phyloP scores from a whole-genome alignment of 1,140 invertebrate genomes.

The Meloidogyne exigua region DNA sequence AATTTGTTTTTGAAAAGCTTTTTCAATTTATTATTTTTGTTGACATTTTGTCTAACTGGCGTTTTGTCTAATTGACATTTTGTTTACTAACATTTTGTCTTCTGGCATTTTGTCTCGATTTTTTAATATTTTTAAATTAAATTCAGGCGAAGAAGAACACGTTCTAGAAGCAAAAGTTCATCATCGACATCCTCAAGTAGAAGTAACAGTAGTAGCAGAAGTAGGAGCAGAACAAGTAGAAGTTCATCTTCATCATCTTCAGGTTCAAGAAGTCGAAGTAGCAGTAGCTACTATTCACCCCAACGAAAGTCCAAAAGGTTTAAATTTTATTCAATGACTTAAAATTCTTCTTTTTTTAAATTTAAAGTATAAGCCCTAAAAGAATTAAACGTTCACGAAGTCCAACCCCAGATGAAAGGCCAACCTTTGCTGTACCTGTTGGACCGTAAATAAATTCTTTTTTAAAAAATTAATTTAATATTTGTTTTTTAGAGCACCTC shows the following conservation, averaged over 20 bases:
- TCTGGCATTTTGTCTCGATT: neutral
- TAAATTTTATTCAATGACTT: no score
- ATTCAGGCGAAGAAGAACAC: neutral
- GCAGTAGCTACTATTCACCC: neutral
- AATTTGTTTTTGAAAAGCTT: no score
- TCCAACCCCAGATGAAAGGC: constrained; percentile 33
- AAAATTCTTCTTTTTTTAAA: neutral
- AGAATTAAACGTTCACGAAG: constrained; percentile 21
- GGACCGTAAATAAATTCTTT: neutral
- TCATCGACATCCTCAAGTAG: constrained; percentile 7
- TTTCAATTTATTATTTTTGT: no score
- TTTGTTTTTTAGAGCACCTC: neutral
- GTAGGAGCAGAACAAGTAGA: no score
- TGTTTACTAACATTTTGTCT: neutral
- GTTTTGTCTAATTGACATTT: no score
- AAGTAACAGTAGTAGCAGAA: constrained; percentile 3
- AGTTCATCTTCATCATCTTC: constrained; percentile 27
- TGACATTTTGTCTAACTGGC: no score
- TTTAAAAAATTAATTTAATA: neutral
- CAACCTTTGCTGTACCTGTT: constrained; percentile 23
- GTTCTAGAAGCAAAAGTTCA: constrained; percentile 8
- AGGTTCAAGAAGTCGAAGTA: constrained; percentile 12
- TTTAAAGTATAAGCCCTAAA: constrained; percentile 20
- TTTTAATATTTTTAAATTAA: neutral
- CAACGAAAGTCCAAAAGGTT: constrained; percentile 8